Evolutionary conservation across 2,797 vertebrate species (phyloP).

Genomic region (Pipistrellus pygmaeus): DNA sequence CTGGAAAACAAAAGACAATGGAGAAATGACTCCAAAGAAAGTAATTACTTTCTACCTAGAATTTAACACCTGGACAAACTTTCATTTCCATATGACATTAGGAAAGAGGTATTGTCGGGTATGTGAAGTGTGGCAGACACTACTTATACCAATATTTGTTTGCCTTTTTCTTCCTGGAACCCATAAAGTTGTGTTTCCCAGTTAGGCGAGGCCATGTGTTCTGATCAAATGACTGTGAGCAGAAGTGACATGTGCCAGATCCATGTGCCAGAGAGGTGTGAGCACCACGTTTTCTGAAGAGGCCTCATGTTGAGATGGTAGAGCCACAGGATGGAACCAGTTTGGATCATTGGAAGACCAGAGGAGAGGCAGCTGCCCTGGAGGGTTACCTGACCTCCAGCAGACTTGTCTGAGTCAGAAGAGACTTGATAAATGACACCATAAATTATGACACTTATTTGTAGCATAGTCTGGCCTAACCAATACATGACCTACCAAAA

Average conservation of each 20-base stretch:
- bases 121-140: background rate
- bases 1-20: background rate
- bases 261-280: background rate
- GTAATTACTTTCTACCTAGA: background rate
- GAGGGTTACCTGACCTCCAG: background rate
- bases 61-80: background rate
- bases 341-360: background rate
- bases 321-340: background rate
- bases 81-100: background rate
- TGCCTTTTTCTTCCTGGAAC: background rate
- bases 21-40: constrained; percentile 18
- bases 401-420: background rate
- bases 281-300: background rate
- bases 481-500: background rate
- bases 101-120: background rate
- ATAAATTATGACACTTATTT: background rate
- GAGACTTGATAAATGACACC: background rate
- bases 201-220: background rate
- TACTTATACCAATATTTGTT: background rate
- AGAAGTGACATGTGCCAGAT: background rate
- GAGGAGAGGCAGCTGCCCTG: background rate
- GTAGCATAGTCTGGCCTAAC: background rate
- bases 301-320: background rate
- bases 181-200: background rate
- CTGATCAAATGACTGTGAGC: background rate